Evolutionary conservation across 2,797 vertebrate species (phyloP).

Genomic region (Anguilla megastoma): DNA sequence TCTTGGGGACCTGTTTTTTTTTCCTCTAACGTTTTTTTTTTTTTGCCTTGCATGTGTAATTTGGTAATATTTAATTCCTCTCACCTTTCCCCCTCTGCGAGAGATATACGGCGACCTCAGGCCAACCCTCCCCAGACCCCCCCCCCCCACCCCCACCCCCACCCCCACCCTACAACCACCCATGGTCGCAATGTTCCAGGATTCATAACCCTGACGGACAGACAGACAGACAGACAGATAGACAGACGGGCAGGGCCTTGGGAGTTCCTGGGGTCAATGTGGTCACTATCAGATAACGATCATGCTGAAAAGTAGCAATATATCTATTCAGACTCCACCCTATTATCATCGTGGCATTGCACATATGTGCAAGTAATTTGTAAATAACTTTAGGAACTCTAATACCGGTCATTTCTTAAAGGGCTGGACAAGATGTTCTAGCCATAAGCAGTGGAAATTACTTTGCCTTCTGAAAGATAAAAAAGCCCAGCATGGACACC

Average conservation of each 20-base stretch:
- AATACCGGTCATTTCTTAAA: not conserved
- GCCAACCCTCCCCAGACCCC: slow-evolving; percentile 76
- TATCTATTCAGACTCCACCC: not conserved
- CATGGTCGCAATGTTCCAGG: slow-evolving; percentile 1
- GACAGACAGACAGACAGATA: slow-evolving; percentile 18
- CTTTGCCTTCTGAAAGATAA: not conserved
- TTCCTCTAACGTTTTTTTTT: slow-evolving; percentile 64
- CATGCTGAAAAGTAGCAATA: not conserved
- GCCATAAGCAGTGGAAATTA: not conserved
- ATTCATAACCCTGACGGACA: slow-evolving; percentile 25
- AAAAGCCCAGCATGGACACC: not conserved
- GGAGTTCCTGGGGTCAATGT: slow-evolving; percentile 21
- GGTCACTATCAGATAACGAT: not conserved
- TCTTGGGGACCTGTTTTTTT: slow-evolving; percentile 82
- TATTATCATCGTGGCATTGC: not conserved
- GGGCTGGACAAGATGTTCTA: not conserved
- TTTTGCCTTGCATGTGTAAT: slow-evolving; percentile 92
- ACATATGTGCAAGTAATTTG: not conserved
- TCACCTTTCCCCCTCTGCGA: slow-evolving; percentile 74
- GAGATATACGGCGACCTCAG: slow-evolving; percentile 86
- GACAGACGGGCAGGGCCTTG: slow-evolving; percentile 7
- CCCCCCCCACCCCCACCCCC: slow-evolving; percentile 76
- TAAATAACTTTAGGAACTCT: not conserved
- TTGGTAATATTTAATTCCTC: slow-evolving; percentile 77
- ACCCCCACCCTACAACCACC: slow-evolving; percentile 58